These are phyloP conservation scores for Sinohyriopsis cumingii DNA, from an alignment of 2,888 invertebrate genomes.

Conservation along the genomic window DNA sequence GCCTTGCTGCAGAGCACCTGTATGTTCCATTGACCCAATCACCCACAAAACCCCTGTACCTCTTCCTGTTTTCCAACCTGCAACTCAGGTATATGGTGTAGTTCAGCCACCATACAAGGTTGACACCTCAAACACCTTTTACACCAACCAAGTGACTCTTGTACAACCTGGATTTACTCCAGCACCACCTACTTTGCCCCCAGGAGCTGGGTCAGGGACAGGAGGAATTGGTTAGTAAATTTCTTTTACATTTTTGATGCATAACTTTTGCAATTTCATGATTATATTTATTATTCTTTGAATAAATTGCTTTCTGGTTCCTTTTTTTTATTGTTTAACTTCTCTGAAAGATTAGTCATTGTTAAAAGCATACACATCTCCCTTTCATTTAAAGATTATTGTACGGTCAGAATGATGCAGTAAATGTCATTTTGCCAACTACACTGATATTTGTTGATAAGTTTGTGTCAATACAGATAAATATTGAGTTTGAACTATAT, in stretches of 20 bases:
- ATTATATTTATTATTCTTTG: not conserved
- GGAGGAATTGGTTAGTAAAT: slow-evolving; percentile 42
- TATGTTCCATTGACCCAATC: slow-evolving; percentile 44
- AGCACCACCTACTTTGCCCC: slow-evolving; percentile 44
- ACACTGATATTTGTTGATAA: no score
- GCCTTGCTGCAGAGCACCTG: slow-evolving; percentile 46
- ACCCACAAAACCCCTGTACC: slow-evolving; percentile 45
- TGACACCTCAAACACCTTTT: slow-evolving; percentile 27
- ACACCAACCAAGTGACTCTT: slow-evolving; percentile 35
- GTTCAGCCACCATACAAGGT: slow-evolving; percentile 45
- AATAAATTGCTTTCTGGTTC: no score
- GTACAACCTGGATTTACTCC: slow-evolving; percentile 46
- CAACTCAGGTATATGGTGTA: slow-evolving; percentile 42
- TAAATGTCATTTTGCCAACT: no score
- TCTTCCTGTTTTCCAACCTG: slow-evolving; percentile 49
- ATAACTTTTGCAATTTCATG: not conserved
- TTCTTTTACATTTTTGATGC: not conserved
- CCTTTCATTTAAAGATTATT: not conserved
- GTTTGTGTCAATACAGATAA: no score
- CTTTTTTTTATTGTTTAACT: no score
- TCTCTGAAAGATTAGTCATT: not conserved
- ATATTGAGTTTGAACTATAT: no score
- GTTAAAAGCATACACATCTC: not conserved
- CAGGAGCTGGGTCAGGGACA: slow-evolving; percentile 9
- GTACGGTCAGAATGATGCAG: no score